These are phyloP conservation scores for Marmota flaviventris DNA, from an alignment of 2,113 vertebrate species.

Conservation along the genomic window DNA sequence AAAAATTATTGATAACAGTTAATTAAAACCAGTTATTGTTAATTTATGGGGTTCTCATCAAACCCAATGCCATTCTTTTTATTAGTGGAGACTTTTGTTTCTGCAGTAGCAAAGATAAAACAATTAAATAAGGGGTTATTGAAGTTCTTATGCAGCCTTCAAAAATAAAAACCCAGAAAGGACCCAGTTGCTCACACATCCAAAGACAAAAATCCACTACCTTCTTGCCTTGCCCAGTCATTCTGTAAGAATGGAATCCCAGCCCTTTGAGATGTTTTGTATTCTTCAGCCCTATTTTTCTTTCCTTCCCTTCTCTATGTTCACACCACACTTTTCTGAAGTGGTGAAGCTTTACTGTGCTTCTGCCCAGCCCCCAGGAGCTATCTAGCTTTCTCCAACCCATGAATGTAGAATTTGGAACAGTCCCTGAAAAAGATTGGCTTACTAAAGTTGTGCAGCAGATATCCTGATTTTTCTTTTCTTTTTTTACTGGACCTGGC, in stretches of 20 bases:
- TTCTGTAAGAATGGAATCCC: neutral
- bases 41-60: neutral
- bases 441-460: neutral
- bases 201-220: neutral
- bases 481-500: constrained; percentile 50
- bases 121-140: neutral
- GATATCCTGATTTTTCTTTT: constrained; percentile 60
- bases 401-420: constrained; percentile 52
- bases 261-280: neutral
- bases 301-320: neutral
- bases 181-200: neutral
- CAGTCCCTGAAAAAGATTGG: constrained; percentile 30
- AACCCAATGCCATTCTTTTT: neutral
- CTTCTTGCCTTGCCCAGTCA: neutral
- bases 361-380: neutral
- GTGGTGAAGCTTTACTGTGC: neutral
- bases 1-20: constrained; percentile 46
- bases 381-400: neutral
- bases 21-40: constrained; percentile 62
- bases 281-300: neutral
- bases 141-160: neutral
- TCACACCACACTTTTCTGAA: neutral
- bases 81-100: constrained; percentile 41
- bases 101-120: neutral
- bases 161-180: constrained; percentile 5